Evolutionary conservation across 2,797 vertebrate genomes (phyloP).

Genomic region (Sebastolobus alascanus): DNA sequence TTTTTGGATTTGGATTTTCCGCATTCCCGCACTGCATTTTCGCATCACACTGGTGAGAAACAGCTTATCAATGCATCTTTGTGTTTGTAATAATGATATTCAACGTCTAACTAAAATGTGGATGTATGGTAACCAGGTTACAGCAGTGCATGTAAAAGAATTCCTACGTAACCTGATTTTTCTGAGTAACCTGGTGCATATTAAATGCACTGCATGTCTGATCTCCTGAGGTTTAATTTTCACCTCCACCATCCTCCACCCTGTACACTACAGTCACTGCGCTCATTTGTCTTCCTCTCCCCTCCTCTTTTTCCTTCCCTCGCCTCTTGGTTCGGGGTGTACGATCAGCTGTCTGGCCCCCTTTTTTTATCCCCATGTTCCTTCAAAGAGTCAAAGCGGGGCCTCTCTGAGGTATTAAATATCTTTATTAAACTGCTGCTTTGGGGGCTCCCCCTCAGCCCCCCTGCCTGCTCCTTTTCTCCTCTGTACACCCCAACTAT

Average conservation of each 20-base stretch:
- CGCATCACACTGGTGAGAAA: too few relatives aligned
- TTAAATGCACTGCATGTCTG: neutral
- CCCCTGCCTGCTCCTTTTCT: conserved; percentile 60
- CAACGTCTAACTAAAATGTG: neutral
- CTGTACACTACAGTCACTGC: neutral
- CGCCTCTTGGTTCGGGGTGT: conserved; percentile 38
- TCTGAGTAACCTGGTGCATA: neutral
- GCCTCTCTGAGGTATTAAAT: conserved; percentile 83
- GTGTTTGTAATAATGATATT: neutral
- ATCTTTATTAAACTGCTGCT: conserved; percentile 84
- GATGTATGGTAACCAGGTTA: neutral
- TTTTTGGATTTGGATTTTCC: too few relatives aligned
- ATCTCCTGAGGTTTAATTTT: conserved; percentile 8
- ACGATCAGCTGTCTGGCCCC: conserved; percentile 69
- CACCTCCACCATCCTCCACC: neutral
- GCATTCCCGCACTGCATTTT: too few relatives aligned
- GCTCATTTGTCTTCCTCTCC: conserved; percentile 38
- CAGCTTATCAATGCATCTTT: neutral
- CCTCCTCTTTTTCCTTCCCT: conserved; percentile 17
- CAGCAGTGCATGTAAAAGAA: neutral
- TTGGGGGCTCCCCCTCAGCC: conserved; percentile 43
- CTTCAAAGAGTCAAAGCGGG: conserved; percentile 76
- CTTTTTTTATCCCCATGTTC: conserved; percentile 68
- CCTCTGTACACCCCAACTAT: conserved; percentile 68
- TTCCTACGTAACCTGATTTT: neutral